phyloP scores from a whole-genome alignment of 2,797 vertebrate species.

The Garrulus glandarius region DNA sequence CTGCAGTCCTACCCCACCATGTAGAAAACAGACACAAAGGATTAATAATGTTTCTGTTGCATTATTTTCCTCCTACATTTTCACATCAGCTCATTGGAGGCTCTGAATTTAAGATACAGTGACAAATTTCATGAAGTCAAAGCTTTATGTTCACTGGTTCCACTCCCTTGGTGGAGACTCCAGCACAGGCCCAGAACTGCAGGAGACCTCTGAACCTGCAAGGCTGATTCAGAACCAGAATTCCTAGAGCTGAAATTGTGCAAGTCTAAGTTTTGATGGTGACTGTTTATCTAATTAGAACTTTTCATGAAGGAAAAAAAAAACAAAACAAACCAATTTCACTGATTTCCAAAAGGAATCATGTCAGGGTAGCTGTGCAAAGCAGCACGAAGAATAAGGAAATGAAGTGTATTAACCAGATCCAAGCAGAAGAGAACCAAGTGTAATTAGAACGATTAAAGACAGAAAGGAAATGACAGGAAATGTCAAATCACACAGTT shows the following conservation, averaged over 20 bases:
- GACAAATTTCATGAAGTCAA: neutral
- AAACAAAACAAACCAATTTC: neutral
- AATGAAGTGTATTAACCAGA: neutral
- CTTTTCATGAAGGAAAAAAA: neutral
- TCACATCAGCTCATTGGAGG: neutral
- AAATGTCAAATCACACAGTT: neutral
- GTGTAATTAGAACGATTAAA: neutral
- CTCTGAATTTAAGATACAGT: neutral
- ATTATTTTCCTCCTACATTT: neutral
- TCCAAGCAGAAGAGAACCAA: neutral
- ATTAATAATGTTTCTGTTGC: neutral
- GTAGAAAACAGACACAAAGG: neutral
- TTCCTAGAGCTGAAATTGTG: neutral
- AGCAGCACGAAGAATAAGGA: neutral
- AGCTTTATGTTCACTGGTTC: neutral
- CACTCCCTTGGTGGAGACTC: neutral
- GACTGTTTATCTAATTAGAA: neutral
- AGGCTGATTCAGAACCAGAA: neutral
- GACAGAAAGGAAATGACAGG: neutral
- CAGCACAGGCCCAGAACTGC: neutral
- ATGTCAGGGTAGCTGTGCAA: neutral
- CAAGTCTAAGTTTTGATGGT: neutral
- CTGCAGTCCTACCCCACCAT: neutral
- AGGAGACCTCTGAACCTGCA: neutral
- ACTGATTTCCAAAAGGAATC: neutral